Base-by-base conservation (phyloP, 2,797 vertebrate species). In the Coranthus polyacanthus region DNA sequence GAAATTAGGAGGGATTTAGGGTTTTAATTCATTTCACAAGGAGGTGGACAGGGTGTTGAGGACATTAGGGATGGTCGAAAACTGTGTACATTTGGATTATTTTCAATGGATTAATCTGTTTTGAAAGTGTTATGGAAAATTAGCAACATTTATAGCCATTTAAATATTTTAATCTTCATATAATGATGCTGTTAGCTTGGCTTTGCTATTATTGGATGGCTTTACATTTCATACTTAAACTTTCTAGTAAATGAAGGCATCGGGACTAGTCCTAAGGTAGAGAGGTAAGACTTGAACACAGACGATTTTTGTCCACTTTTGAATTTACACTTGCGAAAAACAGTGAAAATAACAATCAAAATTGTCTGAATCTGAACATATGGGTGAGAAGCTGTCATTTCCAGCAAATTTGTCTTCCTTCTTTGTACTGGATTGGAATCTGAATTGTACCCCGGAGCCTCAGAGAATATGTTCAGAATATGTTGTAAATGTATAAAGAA, bases 1-100 rank as follows among this genome's bases (percentile, higher is more conserved):
- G 55, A 68, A 81, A 81, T 87, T 80, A 78, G 34, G 21, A 9
- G 29, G 46, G 59, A 85, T 84, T 84, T 80, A 71, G 68, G 58
- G 76, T 46, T 68, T 71, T 47, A 39, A 52, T 71, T 60, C 0
- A 29, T 78, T 80, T 72, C 17, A 68, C 57, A 66, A 41, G 43
- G 24, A 73, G 67, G 37, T 81, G 60, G 79, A 73, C 73, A 51
- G 16, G 4, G 3, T 52, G 22, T 51, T 81, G 38, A 65, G 72
- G 55, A 79, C 26, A 68, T 64, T 39, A 15, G 21, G 22, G 22
- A 76, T 52, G 36, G 15, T 39, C 62, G 29, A 20, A 70, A 68
- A 72, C 8, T 41, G 54, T 68, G 15, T 58, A 16, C 17, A 43
- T 68, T 60, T 55, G 13, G 11, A 66, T 57, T 55, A 44, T 58